Percentiles rank a stretch among this genome's conserved stretches.
Conservation (phyloP, 2,113 vertebrate genomes). For the Leptobrachium leishanense region DNA sequence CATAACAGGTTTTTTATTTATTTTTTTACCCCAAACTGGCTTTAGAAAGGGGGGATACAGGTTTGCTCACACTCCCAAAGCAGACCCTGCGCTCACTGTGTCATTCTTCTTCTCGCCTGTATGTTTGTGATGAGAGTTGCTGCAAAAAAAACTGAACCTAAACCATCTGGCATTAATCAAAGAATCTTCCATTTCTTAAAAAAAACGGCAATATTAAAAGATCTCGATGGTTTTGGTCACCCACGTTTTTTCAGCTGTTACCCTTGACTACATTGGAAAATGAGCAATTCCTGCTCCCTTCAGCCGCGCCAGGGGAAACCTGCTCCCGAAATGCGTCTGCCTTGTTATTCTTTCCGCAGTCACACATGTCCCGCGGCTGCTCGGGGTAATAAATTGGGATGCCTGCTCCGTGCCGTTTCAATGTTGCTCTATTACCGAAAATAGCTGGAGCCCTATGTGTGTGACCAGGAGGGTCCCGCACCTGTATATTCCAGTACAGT, state of each 20-base stretch:
- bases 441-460: conserved; percentile 16
- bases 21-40: too few species aligned
- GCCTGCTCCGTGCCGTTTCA: background rate
- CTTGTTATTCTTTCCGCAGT: background rate
- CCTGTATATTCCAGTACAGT: conserved; percentile 16
- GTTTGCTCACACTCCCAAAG: too few species aligned
- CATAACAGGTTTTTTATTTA: too few species aligned
- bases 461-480: conserved; percentile 23
- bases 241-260: conserved; percentile 8
- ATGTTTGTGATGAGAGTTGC: too few species aligned
- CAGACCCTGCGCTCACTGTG: too few species aligned
- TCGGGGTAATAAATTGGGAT: background rate
- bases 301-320: background rate
- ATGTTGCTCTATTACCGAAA: conserved; percentile 42
- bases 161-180: too few species aligned
- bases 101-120: too few species aligned
- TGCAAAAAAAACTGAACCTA: too few species aligned
- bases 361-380: background rate
- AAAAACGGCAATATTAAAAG: too few species aligned
- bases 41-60: too few species aligned
- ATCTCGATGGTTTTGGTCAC: too few species aligned
- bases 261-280: background rate
- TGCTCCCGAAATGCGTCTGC: conserved; percentile 1
- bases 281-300: background rate
- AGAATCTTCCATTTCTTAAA: too few species aligned